These are phyloP conservation scores for Syrmaticus mikado DNA, from an alignment of 2,113 vertebrate species.

Conservation along the genomic window DNA sequence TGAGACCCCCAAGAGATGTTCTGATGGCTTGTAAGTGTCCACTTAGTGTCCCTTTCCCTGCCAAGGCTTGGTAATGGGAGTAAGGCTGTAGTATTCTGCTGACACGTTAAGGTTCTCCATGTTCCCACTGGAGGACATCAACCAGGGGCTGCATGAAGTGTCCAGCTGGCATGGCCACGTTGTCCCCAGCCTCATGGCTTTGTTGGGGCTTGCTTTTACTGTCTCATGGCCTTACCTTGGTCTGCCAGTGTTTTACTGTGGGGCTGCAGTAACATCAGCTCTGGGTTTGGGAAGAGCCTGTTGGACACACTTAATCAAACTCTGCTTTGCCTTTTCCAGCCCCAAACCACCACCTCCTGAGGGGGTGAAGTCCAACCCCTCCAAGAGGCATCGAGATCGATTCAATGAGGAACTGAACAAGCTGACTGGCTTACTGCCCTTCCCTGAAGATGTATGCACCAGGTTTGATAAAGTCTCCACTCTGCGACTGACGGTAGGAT, in stretches of 20 bases:
- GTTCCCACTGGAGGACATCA: not conserved
- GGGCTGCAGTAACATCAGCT: not conserved
- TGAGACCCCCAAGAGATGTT: no score
- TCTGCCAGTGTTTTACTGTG: not conserved
- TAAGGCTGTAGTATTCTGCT: no score
- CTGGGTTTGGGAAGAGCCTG: not conserved
- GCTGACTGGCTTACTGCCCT: conserved; percentile 84
- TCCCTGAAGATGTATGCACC: conserved; percentile 79
- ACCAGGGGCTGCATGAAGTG: not conserved
- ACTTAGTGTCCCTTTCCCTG: no score
- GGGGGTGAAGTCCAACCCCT: conserved; percentile 84
- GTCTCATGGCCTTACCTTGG: not conserved
- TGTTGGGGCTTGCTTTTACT: not conserved
- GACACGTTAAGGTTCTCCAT: not conserved
- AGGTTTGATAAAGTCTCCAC: conserved; percentile 87
- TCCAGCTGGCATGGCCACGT: not conserved
- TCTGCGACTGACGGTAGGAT: conserved; percentile 84
- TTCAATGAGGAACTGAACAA: conserved; percentile 85
- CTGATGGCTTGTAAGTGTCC: no score
- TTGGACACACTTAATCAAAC: not conserved
- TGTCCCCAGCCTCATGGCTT: not conserved
- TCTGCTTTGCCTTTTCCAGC: not conserved
- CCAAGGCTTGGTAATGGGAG: no score
- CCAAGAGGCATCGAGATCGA: conserved; percentile 83
- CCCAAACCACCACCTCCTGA: conserved; percentile 56